Conservation (phyloP, 2,888 invertebrate genomes). For the Nymphalis c-album region DNA sequence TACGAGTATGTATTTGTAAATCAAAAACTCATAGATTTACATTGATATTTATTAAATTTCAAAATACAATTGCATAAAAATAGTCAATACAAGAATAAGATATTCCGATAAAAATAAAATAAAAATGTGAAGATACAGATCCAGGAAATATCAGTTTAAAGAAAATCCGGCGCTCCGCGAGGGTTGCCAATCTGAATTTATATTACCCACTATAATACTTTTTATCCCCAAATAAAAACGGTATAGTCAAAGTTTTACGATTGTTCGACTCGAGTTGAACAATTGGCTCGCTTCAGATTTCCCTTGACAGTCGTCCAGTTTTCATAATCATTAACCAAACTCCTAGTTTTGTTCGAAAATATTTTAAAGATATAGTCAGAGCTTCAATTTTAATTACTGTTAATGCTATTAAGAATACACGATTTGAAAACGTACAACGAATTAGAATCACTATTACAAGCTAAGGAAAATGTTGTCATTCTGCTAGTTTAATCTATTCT, state of each 20-base stretch:
- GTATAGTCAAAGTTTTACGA: conserved; percentile 44
- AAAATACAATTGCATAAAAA: background rate
- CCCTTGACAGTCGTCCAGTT: conserved; percentile 54
- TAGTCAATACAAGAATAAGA: background rate
- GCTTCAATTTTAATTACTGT: conserved; percentile 18
- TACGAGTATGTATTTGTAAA: too few relatives aligned
- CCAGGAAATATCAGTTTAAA: conserved; percentile 26
- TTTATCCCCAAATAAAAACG: conserved; percentile 41
- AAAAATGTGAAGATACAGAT: conserved; percentile 18
- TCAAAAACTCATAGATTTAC: background rate
- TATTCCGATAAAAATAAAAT: conserved; percentile 13
- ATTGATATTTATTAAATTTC: background rate
- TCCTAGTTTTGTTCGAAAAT: conserved; percentile 26
- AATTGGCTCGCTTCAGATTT: conserved; percentile 53
- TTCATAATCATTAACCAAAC: conserved; percentile 25
- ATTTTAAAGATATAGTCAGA: conserved; percentile 3
- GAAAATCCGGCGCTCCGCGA: conserved; percentile 19
- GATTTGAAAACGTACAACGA: too few relatives aligned
- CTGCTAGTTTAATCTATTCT: too few relatives aligned
- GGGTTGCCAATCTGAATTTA: conserved; percentile 39
- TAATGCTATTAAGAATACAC: background rate
- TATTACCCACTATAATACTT: conserved; percentile 41
- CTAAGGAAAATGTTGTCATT: too few relatives aligned
- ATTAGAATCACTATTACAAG: too few relatives aligned
- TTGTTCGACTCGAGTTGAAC: conserved; percentile 42